Evolutionary conservation across 1,140 invertebrate genomes (phyloP).

Genomic region (Globodera ellingtonae): DNA sequence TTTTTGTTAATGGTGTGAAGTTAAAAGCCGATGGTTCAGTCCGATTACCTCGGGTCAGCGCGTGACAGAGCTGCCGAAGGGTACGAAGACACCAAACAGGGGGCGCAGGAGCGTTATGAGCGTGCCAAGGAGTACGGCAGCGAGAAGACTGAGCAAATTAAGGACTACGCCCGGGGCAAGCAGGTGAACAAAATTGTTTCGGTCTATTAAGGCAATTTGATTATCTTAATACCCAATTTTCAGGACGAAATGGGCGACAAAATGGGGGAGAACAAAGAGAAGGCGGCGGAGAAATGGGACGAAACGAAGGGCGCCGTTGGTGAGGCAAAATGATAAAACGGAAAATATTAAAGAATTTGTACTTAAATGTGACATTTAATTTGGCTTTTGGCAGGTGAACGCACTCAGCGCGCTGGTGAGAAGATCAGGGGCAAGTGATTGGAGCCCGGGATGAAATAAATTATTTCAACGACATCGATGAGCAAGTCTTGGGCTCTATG

Average conservation of each 20-base stretch:
- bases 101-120: background rate
- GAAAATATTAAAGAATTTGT: too few relatives aligned
- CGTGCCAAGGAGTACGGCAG: slow-evolving; percentile 1
- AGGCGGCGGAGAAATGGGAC: background rate
- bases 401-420: background rate
- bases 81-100: background rate
- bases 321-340: background rate
- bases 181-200: background rate
- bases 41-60: too few relatives aligned
- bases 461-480: background rate
- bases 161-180: background rate
- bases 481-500: background rate
- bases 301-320: background rate
- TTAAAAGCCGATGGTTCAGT: too few relatives aligned
- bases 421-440: background rate
- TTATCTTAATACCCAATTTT: background rate
- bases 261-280: background rate
- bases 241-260: background rate
- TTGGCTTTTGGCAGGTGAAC: background rate
- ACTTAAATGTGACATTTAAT: background rate
- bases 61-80: background rate
- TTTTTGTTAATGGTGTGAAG: too few relatives aligned
- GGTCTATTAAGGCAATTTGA: background rate
- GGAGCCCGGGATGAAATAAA: background rate
- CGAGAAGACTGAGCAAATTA: background rate